These are phyloP conservation scores for Entomyzon cyanotis DNA, from an alignment of 2,113 vertebrate species.

Conservation along the genomic window DNA sequence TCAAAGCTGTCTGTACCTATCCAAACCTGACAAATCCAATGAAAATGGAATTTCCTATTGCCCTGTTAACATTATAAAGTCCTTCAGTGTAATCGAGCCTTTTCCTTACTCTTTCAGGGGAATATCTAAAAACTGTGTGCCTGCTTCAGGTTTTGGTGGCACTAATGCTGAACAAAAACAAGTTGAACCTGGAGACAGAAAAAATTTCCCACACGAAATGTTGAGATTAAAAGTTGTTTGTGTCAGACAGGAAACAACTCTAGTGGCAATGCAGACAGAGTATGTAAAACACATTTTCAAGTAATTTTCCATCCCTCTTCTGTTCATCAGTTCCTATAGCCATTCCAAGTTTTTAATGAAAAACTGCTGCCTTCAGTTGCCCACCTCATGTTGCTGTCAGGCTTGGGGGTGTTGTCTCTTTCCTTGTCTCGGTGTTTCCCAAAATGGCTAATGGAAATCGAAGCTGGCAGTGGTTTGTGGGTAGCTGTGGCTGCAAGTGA, in stretches of 20 bases:
- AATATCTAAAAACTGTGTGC: background rate
- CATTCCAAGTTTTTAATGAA: background rate
- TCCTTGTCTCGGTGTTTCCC: background rate
- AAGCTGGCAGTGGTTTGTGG: background rate
- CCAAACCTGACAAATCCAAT: background rate
- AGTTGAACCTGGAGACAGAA: background rate
- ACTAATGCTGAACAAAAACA: background rate
- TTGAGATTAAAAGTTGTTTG: background rate
- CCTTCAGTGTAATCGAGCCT: background rate
- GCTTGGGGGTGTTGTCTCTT: background rate
- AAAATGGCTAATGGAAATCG: background rate
- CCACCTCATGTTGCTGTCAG: background rate
- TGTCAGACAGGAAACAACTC: background rate
- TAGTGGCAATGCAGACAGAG: background rate
- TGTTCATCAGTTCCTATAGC: background rate
- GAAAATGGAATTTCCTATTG: background rate
- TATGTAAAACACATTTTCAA: background rate
- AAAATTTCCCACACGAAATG: background rate
- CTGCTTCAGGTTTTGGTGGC: background rate
- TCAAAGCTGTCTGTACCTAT: background rate
- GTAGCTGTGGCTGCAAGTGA: background rate
- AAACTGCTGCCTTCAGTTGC: background rate
- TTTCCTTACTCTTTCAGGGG: background rate
- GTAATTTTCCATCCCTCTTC: background rate
- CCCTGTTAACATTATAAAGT: background rate